A percentile compares a stretch with the other conserved stretches of the same genome.
Conservation (phyloP, 2,797 vertebrate species). For the Darevskia nairensis region DNA sequence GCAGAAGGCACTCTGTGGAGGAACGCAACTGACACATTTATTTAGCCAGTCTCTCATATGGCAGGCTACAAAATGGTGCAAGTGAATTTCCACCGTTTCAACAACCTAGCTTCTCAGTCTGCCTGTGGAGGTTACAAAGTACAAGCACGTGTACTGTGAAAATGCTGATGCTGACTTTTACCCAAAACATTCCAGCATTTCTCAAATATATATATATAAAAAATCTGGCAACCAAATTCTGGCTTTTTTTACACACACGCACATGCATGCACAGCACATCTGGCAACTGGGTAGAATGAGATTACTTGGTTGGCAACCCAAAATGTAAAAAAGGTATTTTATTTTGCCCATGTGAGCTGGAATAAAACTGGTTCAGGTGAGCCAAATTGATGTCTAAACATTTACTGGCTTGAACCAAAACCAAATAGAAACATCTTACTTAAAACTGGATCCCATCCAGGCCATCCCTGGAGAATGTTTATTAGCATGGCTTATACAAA, state of each 20-base stretch:
- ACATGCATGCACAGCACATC: not conserved
- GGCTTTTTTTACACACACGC: no score
- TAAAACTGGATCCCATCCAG: not conserved
- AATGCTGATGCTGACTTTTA: not conserved
- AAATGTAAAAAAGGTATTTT: not conserved
- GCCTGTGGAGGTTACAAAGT: not conserved
- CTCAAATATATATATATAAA: not conserved
- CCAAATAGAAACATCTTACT: not conserved
- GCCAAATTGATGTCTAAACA: slow-evolving; percentile 3
- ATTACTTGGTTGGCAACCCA: not conserved
- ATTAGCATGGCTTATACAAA: not conserved
- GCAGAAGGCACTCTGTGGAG: not conserved
- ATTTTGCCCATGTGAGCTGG: slow-evolving; percentile 8
- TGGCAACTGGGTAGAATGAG: not conserved
- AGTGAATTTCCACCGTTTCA: not conserved
- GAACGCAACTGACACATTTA: no score
- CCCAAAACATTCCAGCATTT: not conserved
- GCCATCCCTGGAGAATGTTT: not conserved
- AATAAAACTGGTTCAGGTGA: not conserved
- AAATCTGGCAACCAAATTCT: not conserved
- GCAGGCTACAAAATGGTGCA: no score
- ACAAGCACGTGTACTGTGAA: not conserved
- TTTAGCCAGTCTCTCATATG: no score
- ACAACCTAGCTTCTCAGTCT: not conserved
- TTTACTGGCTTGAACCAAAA: not conserved